phyloP scores from a whole-genome alignment of 2,113 vertebrate species.

The Mirounga angustirostris region DNA sequence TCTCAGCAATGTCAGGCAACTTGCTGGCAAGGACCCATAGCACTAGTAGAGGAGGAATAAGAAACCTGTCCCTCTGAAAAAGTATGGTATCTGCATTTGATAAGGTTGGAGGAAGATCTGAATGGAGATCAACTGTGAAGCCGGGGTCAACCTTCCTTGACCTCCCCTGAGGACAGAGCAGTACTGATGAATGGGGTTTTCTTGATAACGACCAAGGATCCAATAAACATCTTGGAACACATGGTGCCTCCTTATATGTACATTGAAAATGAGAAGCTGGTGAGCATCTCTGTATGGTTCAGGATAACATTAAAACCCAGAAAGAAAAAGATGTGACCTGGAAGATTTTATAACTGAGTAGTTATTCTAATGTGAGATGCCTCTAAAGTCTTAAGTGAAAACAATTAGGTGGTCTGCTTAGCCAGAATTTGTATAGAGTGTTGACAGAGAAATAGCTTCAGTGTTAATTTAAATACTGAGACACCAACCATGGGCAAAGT shows the following conservation, averaged over 20 bases:
- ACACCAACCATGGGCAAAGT: neutral
- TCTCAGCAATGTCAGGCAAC: neutral
- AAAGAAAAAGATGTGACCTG: neutral
- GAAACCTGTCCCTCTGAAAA: neutral
- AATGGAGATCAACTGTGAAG: neutral
- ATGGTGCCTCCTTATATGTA: neutral
- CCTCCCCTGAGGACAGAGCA: neutral
- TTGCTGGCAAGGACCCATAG: neutral
- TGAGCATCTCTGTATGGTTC: neutral
- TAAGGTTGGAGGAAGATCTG: neutral
- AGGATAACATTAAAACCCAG: neutral
- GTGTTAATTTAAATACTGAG: neutral
- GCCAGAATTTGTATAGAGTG: neutral
- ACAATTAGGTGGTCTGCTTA: neutral
- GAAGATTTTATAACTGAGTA: neutral
- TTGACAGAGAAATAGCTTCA: neutral
- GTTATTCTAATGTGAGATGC: neutral
- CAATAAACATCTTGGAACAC: neutral
- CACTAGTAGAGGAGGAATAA: neutral
- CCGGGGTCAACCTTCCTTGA: neutral
- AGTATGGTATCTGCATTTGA: neutral
- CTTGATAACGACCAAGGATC: neutral
- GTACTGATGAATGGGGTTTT: neutral
- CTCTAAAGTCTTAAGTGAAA: constrained; percentile 3
- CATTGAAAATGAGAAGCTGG: neutral